phyloP scores from a whole-genome alignment of 2,888 invertebrate species.

The Shargacucullia verbasci region DNA sequence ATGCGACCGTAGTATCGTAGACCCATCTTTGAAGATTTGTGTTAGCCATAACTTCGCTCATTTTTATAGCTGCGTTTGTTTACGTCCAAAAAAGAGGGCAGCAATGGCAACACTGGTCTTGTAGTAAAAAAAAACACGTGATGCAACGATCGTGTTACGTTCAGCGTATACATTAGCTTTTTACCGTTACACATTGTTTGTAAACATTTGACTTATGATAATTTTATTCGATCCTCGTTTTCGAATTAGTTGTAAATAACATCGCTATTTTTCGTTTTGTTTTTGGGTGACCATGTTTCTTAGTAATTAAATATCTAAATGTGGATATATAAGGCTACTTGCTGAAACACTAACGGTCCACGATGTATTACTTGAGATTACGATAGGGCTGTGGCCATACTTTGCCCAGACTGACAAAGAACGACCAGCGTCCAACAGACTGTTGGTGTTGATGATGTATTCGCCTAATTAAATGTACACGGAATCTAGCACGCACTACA shows the following conservation, averaged over 20 bases:
- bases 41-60: not conserved
- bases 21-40: not conserved
- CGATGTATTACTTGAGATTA: too few relatives aligned
- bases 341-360: too few relatives aligned
- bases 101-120: constrained; percentile 14
- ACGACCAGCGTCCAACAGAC: too few relatives aligned
- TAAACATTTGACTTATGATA: constrained; percentile 34
- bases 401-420: too few relatives aligned
- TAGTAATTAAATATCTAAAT: too few relatives aligned
- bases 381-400: too few relatives aligned
- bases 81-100: constrained; percentile 27
- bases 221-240: constrained; percentile 31
- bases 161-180: constrained; percentile 15
- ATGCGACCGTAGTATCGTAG: too few relatives aligned
- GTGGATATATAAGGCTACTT: too few relatives aligned
- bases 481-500: too few relatives aligned
- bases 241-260: constrained; percentile 2
- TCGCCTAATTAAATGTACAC: too few relatives aligned
- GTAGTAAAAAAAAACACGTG: constrained; percentile 17
- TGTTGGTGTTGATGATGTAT: too few relatives aligned
- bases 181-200: constrained; percentile 28
- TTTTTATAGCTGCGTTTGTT: constrained; percentile 27
- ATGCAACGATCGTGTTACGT: constrained; percentile 8
- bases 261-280: constrained; percentile 28
- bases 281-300: constrained; percentile 33